Percentiles rank a stretch among this genome's conserved stretches.
Evolutionary conservation across 2,888 invertebrate species (phyloP).

Genomic region (Pammene aurita): DNA sequence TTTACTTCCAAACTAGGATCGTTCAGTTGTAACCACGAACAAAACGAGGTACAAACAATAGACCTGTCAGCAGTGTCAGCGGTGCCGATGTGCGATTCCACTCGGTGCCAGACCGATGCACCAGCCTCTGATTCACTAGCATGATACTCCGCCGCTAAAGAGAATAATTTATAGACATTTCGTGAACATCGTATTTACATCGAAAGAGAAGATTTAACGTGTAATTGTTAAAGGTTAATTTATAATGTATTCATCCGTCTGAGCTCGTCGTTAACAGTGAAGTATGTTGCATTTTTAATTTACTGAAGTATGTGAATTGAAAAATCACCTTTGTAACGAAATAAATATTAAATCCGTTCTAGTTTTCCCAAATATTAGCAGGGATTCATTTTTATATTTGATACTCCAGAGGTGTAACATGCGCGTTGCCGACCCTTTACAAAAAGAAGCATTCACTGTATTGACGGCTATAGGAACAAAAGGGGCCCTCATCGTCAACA

Average conservation of each 20-base stretch:
- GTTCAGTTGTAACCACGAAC: background rate
- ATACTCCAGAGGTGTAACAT: no score
- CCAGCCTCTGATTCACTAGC: slow-evolving; percentile 15
- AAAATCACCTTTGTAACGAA: background rate
- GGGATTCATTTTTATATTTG: no score
- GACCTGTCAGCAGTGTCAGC: slow-evolving; percentile 8
- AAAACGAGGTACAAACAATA: slow-evolving; percentile 13
- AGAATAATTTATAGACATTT: slow-evolving; percentile 27
- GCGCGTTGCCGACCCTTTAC: no score
- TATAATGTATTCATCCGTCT: slow-evolving; percentile 36
- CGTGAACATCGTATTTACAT: slow-evolving; percentile 17
- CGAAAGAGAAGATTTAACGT: slow-evolving; percentile 28
- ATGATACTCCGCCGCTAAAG: slow-evolving; percentile 27
- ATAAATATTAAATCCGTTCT: no score
- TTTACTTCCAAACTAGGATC: no score
- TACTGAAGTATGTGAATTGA: background rate
- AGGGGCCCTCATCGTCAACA: no score
- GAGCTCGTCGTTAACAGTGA: slow-evolving; percentile 13
- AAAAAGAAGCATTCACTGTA: no score
- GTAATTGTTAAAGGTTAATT: slow-evolving; percentile 37
- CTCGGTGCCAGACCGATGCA: background rate
- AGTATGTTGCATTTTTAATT: slow-evolving; percentile 1
- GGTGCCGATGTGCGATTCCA: background rate
- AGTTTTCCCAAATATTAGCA: no score
- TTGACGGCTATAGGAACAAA: no score